These are phyloP conservation scores for Agrochola litura DNA, from an alignment of 2,888 invertebrate species.

Conservation along the genomic window DNA sequence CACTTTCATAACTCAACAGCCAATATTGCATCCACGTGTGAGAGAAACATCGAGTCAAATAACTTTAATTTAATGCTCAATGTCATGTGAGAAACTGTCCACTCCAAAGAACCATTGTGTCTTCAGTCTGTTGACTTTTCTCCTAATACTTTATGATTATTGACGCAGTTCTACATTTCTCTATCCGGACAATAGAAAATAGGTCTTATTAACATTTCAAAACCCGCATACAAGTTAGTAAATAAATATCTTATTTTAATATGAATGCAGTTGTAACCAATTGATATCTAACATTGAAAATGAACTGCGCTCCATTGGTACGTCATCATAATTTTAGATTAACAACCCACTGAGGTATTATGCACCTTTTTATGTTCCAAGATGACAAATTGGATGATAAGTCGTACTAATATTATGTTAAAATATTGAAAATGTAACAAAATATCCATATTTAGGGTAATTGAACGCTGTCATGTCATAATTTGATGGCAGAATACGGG, in stretches of 20 bases:
- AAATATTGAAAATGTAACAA: slow-evolving; percentile 59
- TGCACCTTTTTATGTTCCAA: slow-evolving; percentile 39
- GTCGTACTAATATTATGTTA: slow-evolving; percentile 49
- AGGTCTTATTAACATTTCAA: slow-evolving; percentile 32
- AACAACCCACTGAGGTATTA: slow-evolving; percentile 31
- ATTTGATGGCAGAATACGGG: slow-evolving; percentile 26
- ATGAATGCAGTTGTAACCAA: slow-evolving; percentile 38
- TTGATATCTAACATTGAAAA: slow-evolving; percentile 42
- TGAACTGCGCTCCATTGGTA: slow-evolving; percentile 14
- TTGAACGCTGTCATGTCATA: slow-evolving; percentile 37
- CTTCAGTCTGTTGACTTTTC: slow-evolving; percentile 20
- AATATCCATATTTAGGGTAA: slow-evolving; percentile 54
- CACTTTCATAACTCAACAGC: background rate
- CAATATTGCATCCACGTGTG: background rate
- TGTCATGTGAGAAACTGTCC: background rate
- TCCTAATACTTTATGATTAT: slow-evolving; percentile 15
- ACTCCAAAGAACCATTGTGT: background rate
- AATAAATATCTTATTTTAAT: slow-evolving; percentile 36
- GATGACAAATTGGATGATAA: slow-evolving; percentile 54
- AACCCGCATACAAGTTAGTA: slow-evolving; percentile 7
- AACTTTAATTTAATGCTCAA: background rate
- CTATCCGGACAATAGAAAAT: slow-evolving; percentile 13
- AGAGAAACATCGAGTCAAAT: background rate
- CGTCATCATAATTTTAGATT: slow-evolving; percentile 43
- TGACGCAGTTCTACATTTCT: background rate